These are phyloP conservation scores for Dicrostonyx torquatus DNA, from an alignment of 2,797 vertebrate species.

Conservation along the genomic window DNA sequence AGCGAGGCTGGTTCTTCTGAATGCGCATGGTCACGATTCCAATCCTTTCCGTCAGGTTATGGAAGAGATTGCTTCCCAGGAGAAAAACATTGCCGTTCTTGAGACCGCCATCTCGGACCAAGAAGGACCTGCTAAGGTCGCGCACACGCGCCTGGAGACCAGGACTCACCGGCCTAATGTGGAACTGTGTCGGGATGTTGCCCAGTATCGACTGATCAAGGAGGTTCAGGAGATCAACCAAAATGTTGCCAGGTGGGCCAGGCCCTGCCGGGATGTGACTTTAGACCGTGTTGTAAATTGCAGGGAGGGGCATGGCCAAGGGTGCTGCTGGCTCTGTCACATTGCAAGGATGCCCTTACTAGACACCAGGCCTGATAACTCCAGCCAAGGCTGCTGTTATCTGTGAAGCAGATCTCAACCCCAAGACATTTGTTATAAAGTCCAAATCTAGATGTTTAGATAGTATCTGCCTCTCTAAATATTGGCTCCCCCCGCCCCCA, in stretches of 20 bases:
- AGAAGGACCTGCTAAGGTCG: constrained; percentile 89
- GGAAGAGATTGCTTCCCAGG: constrained; percentile 89
- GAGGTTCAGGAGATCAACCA: constrained; percentile 90
- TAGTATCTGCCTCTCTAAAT: not conserved
- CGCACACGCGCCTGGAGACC: constrained; percentile 88
- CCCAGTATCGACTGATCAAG: constrained; percentile 88
- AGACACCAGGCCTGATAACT: not conserved
- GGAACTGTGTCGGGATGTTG: constrained; percentile 91
- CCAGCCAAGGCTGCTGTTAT: not conserved
- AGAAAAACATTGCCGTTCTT: constrained; percentile 89
- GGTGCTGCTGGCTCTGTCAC: not conserved
- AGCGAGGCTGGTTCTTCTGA: not conserved
- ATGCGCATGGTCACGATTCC: not conserved
- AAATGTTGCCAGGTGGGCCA: constrained; percentile 88
- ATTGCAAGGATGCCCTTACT: not conserved
- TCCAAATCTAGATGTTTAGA: not conserved
- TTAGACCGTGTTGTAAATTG: too few relatives aligned
- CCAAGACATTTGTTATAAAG: not conserved
- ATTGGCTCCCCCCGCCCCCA: too few relatives aligned
- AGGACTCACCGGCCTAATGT: constrained; percentile 89
- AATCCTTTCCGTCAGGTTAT: constrained; percentile 87
- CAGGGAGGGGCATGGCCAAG: not conserved
- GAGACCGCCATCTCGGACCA: constrained; percentile 89
- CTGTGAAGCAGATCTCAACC: not conserved
- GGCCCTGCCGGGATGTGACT: accelerated